These are phyloP conservation scores for Tapera naevia DNA, from an alignment of 2,797 vertebrate genomes.

Conservation along the genomic window DNA sequence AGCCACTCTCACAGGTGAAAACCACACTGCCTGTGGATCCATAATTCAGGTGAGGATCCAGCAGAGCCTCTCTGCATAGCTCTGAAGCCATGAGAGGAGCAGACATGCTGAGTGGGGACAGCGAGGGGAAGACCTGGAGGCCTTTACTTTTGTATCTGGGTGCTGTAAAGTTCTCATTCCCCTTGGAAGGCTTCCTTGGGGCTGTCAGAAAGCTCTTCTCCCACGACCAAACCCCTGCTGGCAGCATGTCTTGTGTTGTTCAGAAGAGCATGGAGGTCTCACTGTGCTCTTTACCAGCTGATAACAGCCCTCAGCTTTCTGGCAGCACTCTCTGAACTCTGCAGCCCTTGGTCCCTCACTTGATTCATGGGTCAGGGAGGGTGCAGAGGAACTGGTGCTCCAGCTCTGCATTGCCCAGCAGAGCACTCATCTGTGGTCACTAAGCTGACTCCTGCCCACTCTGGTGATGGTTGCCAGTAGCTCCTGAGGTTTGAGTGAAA, in stretches of 20 bases:
- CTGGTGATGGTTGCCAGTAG: background rate
- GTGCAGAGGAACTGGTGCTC: background rate
- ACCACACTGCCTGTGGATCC: conserved; percentile 70
- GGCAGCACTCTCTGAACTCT: background rate
- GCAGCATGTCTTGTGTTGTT: background rate
- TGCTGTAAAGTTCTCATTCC: background rate
- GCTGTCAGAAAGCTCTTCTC: background rate
- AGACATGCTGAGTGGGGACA: background rate
- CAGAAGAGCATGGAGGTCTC: background rate
- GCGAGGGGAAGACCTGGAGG: background rate
- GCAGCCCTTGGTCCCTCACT: background rate
- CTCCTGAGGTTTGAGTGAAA: background rate
- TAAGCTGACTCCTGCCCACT: background rate
- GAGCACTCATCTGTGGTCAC: background rate
- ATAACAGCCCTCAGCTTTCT: background rate
- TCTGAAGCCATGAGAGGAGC: background rate
- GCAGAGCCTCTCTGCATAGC: background rate
- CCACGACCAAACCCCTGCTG: background rate
- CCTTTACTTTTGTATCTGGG: background rate
- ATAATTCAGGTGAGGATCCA: conserved; percentile 53
- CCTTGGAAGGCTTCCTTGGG: background rate
- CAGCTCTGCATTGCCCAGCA: background rate
- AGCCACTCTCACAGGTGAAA: conserved; percentile 59
- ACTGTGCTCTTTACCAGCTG: background rate
- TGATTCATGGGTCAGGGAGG: background rate